Evolutionary conservation across 30 jellyfish, hydroid and myxozoan genomes (phyloP), one percentile per base, ranked within the genome.

Genomic region (Mastigias papua): DNA sequence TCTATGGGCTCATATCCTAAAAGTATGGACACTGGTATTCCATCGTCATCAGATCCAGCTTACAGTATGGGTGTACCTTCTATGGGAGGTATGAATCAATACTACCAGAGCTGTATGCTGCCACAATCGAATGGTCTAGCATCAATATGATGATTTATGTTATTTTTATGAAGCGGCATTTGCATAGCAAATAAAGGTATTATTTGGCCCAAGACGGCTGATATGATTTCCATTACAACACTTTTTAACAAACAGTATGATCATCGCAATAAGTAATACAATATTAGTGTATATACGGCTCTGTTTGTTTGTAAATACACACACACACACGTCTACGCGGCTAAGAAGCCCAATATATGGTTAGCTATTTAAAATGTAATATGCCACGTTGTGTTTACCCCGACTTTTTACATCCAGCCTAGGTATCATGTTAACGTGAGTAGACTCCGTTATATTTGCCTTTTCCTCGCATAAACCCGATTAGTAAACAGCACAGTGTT

Each of bases 91-190:
- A 84, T 96, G 97, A 91, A 91, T 77, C 98, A 91, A 68, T 96
- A 96, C 83, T 96, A 96, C 81, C 99, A 96, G 73, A 93, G 94
- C 57, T 96, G 99, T 79, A 88, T 96, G 98, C 87, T 96, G 78
- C 97, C 98, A 25, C 97, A 87, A 61, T 89, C 97, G 84, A 90
- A 90, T 60, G 97, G 97, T 63, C 76, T 90, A 46, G 96, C 94
- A 35, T 85, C 94, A 48, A 85, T 85, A 27, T 85, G 78, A 61
- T 51, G 67, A 23, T 51, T 51, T 13, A 30, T 57, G 6, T 10
- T 63, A 30, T 29, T 82, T 48, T 60, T 30, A 48, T 25, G 71
- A 54, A 27, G 84, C 69, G 74, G 30, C 73, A 46, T 83, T 83
- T 83, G 92, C 86, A 16, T 72, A 73, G 82, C 94, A 72, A 64